phyloP scores from a whole-genome alignment of 2,797 vertebrate genomes.

The Micrastur ruficollis region DNA sequence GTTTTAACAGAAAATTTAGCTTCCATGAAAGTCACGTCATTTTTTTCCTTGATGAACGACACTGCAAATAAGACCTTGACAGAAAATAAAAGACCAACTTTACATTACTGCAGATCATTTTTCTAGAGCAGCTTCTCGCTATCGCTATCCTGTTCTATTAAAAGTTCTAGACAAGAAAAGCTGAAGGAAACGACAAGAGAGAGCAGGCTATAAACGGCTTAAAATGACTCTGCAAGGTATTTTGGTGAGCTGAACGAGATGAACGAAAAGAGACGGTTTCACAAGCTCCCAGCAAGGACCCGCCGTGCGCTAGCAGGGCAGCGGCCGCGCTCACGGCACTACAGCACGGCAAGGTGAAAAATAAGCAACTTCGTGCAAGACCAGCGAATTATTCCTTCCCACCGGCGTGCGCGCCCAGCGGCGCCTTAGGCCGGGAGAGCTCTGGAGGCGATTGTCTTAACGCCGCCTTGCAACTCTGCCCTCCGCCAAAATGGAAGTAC shows the following conservation, averaged over 20 bases:
- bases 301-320: not conserved
- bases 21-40: rapidly evolving
- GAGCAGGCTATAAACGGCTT: not conserved
- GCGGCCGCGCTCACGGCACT: not conserved
- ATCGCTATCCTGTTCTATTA: not conserved
- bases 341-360: not conserved
- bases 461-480: rapidly evolving
- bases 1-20: not conserved
- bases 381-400: rapidly evolving
- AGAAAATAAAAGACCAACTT: not conserved
- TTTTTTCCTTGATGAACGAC: not conserved
- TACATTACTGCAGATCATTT: not conserved
- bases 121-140: not conserved
- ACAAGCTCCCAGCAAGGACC: not conserved
- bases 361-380: not conserved
- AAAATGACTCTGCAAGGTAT: too few species aligned
- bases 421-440: not conserved
- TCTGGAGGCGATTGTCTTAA: rapidly evolving
- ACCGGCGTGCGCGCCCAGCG: rapidly evolving
- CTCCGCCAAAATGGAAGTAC: rapidly evolving
- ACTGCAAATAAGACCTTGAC: not conserved
- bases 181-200: not conserved
- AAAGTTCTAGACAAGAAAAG: not conserved
- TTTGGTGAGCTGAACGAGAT: not conserved
- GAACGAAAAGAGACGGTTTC: rapidly evolving